Conservation (phyloP, 2,888 invertebrate genomes). For the Phania funesta region DNA sequence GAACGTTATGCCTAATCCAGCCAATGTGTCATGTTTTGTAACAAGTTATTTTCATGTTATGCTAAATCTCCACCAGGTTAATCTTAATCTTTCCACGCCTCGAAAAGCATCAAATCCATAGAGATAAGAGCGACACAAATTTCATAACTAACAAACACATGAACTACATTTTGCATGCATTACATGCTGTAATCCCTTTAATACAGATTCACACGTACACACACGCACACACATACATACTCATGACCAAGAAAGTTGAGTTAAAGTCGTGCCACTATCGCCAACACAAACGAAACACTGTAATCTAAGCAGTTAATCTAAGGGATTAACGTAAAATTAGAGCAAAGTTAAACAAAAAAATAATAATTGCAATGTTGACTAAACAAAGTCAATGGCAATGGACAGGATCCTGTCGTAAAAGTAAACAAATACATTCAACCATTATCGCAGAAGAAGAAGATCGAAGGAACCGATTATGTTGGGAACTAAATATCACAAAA, state of each 20-base stretch:
- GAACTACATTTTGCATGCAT: conserved; percentile 7
- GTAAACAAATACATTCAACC: conserved; percentile 44
- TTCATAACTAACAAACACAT: conserved; percentile 1
- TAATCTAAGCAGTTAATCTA: conserved; percentile 53
- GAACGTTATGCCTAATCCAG: conserved; percentile 41
- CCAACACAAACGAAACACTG: background rate
- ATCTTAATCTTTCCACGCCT: conserved; percentile 35
- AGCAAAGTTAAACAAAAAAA: conserved; percentile 43
- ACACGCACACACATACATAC: background rate
- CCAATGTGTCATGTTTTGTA: background rate
- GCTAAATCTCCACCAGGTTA: conserved; percentile 21
- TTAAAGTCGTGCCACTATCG: too few species aligned
- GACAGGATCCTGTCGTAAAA: conserved; percentile 55
- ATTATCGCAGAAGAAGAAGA: conserved; percentile 27
- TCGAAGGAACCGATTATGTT: conserved; percentile 58
- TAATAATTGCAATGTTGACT: conserved; percentile 20
- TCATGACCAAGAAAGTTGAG: too few species aligned
- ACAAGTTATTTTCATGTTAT: conserved; percentile 25
- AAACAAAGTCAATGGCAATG: conserved; percentile 33
- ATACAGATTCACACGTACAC: background rate
- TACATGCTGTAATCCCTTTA: conserved; percentile 7
- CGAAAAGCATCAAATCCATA: conserved; percentile 5
- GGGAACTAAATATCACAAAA: conserved; percentile 25
- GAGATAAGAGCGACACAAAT: background rate
- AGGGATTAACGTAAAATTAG: conserved; percentile 63